Evolutionary conservation across 1,140 invertebrate species (phyloP).

Genomic region (Drosophila kikkawai): DNA sequence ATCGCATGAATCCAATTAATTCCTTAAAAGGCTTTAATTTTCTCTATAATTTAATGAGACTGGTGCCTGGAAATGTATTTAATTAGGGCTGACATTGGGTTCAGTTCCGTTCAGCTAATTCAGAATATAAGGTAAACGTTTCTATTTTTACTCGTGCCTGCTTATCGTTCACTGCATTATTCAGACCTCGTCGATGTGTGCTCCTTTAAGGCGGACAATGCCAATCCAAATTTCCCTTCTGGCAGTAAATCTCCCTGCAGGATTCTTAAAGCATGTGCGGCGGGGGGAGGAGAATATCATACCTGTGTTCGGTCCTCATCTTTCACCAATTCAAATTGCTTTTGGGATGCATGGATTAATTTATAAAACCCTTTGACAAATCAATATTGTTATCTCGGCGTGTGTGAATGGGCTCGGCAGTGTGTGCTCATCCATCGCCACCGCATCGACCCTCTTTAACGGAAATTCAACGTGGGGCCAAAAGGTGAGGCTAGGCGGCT

Average conservation of each 20-base stretch:
- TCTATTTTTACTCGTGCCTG: background rate
- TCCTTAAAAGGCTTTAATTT: background rate
- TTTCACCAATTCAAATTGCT: conserved; percentile 30
- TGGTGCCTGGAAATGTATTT: background rate
- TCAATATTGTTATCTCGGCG: conserved; percentile 62
- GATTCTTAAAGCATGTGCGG: conserved; percentile 12
- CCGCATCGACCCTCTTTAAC: conserved; percentile 34
- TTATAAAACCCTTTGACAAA: conserved; percentile 73
- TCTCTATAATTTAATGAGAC: too few species aligned
- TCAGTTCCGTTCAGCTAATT: background rate
- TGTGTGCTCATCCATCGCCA: conserved; percentile 15
- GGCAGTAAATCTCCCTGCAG: background rate
- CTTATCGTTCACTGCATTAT: background rate
- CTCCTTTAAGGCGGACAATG: background rate
- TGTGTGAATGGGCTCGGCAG: conserved; percentile 52
- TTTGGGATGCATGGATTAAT: conserved; percentile 65
- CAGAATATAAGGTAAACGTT: background rate
- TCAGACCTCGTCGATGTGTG: background rate
- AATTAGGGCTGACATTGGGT: background rate
- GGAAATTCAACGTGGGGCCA: conserved; percentile 7
- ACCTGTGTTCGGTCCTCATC: conserved; percentile 14
- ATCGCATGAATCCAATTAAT: background rate
- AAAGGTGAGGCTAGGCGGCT: conserved; percentile 45
- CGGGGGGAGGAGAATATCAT: background rate
- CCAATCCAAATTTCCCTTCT: conserved; percentile 6